Percentiles rank a stretch among this genome's conserved stretches.
Conservation (phyloP, 1,140 invertebrate species). For the Galleria mellonella region DNA sequence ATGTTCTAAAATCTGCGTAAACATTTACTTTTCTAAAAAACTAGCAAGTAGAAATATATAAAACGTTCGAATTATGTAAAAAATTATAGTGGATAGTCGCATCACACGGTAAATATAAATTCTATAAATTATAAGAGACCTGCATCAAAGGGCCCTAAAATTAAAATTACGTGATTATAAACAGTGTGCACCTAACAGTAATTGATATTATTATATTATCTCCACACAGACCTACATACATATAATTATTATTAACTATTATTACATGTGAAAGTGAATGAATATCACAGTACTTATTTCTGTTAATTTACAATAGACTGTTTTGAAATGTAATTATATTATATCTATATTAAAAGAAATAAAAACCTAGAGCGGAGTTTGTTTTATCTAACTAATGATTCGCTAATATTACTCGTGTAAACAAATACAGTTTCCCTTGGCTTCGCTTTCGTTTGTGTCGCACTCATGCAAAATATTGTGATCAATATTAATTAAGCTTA, state of each 20-base stretch:
- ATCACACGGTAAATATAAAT: no score
- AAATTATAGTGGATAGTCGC: no score
- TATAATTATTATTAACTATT: constrained; percentile 20
- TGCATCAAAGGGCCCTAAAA: constrained; percentile 2
- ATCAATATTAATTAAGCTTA: constrained; percentile 23
- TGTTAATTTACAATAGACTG: constrained; percentile 35
- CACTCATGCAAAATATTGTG: constrained; percentile 14
- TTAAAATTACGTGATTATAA: constrained; percentile 15
- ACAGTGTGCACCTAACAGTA: constrained; percentile 15
- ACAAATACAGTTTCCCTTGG: constrained; percentile 11
- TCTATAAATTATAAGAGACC: not conserved
- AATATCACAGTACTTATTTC: constrained; percentile 56
- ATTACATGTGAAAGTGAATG: constrained; percentile 44
- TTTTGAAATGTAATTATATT: constrained; percentile 13
- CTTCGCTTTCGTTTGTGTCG: constrained; percentile 10
- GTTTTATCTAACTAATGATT: constrained; percentile 38
- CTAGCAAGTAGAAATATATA: no score
- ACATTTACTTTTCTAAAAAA: no score
- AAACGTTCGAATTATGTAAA: no score
- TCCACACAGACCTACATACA: constrained; percentile 41
- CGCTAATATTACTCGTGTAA: constrained; percentile 21
- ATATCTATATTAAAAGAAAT: constrained; percentile 38
- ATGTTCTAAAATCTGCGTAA: no score
- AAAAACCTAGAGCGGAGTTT: constrained; percentile 45
- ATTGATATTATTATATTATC: constrained; percentile 10